These are phyloP conservation scores for Delichon dasypus DNA, from an alignment of 2,797 vertebrate species.

Conservation along the genomic window DNA sequence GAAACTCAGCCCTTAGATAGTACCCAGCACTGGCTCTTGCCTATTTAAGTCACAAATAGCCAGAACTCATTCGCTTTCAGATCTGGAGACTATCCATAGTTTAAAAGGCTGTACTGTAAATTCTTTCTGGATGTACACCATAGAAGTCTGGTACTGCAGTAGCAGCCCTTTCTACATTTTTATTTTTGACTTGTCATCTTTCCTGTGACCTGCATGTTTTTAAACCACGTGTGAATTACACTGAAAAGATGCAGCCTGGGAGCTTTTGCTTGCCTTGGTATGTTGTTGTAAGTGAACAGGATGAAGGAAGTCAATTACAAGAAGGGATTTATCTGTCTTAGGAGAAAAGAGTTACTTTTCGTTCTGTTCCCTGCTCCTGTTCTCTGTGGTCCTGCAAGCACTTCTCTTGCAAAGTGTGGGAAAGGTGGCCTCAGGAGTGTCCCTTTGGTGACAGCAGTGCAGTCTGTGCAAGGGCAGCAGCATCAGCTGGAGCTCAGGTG, in stretches of 20 bases:
- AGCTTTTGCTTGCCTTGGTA: neutral
- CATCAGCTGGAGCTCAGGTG: neutral
- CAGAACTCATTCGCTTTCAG: neutral
- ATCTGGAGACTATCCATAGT: neutral
- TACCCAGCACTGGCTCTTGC: neutral
- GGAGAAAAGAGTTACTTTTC: neutral
- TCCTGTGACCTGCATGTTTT: neutral
- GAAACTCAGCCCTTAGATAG: rapidly evolving
- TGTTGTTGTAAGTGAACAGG: neutral
- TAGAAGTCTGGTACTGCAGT: neutral
- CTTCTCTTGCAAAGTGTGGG: neutral
- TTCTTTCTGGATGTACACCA: neutral
- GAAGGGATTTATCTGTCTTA: neutral
- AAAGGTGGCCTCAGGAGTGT: neutral
- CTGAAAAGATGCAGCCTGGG: neutral
- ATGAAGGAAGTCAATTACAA: neutral
- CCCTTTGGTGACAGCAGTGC: neutral
- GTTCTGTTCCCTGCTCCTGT: neutral
- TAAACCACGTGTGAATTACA: rapidly evolving
- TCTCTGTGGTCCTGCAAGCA: rapidly evolving
- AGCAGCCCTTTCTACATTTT: neutral
- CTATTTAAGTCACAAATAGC: neutral
- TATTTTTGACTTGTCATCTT: neutral
- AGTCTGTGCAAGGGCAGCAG: neutral
- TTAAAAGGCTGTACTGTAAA: neutral